Conservation (phyloP, 2,113 vertebrate genomes). For the Acanthisitta chloris region DNA sequence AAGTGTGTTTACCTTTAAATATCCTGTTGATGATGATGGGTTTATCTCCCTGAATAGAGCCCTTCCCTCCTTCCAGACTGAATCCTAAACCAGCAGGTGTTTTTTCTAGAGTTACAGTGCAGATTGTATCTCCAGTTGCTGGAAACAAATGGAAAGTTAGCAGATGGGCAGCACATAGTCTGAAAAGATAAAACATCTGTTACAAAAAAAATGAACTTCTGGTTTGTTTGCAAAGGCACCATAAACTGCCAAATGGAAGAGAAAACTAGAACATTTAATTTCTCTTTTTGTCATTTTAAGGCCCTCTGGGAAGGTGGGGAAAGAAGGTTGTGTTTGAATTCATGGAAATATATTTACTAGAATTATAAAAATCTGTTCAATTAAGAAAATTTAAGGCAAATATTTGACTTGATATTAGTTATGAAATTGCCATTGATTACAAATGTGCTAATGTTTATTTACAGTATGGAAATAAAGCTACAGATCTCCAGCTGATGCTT, state of each 20-base stretch:
- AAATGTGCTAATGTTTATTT: neutral
- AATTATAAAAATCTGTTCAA: neutral
- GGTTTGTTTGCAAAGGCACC: neutral
- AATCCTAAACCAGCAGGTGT: conserved; percentile 87
- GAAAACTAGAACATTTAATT: neutral
- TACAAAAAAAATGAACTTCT: neutral
- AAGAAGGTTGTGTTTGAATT: neutral
- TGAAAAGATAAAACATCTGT: neutral
- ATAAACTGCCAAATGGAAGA: neutral
- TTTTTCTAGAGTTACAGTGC: conserved; percentile 82
- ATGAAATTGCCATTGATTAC: neutral
- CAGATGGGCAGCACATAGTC: neutral
- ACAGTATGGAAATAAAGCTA: neutral
- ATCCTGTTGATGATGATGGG: conserved; percentile 87
- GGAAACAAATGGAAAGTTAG: neutral
- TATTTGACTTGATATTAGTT: neutral
- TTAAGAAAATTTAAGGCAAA: neutral
- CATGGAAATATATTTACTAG: neutral
- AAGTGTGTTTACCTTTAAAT: conserved; percentile 80
- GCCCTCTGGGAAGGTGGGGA: neutral
- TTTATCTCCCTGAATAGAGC: conserved; percentile 89
- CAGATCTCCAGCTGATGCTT: neutral
- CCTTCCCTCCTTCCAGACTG: conserved; percentile 91
- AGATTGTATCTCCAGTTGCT: conserved; percentile 56
- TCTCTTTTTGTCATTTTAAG: neutral